Evolutionary conservation across 2,797 vertebrate genomes (phyloP), one percentile per base, ranked within the genome.

Genomic region (Potorous gilbertii): DNA sequence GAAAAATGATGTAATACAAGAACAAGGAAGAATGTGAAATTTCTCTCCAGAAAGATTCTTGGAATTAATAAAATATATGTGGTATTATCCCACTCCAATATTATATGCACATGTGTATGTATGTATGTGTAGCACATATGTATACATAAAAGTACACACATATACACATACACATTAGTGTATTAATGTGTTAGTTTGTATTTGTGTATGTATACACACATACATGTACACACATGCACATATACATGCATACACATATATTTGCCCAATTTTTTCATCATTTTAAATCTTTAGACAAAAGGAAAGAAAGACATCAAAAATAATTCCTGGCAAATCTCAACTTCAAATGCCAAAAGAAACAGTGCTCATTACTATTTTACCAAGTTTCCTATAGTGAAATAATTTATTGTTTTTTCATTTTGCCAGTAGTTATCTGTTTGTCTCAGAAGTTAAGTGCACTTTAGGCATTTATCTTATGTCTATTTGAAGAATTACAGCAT

Each of bases 321-420:
- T 1, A 18, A 16, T 66, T n/a, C 34, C 14, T 66, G 34, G 62
- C 0, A 4, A 66, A n/a, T 6, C 1, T 18, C 14, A n/a, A n/a
- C 5, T n/a, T 66, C n/a, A n/a, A n/a, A n/a, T 0, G n/a, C 0
- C 5, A 40, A n/a, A 18, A n/a, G 13, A 0, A 6, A n/a, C n/a
- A 34, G 34, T n/a, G 1, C 14, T n/a, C 34, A n/a, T n/a, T n/a
- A 5, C 16, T 14, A n/a, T 18, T n/a, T 66, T 4, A 18, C 18
- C 13, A 66, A 16, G 62, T n/a, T 13, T n/a, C 14, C 12, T 40
- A 14, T n/a, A 66, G 16, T 16, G 34, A 40, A 66, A n/a, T 59
- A 31, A 59, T 59, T 66, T n/a, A 14, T 4, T 66, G n/a, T 5
- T n/a, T 31, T 18, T n/a, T n/a, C 34, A 18, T n/a, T 66, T 66